Base-by-base conservation (phyloP, 2,113 vertebrate species). In the Apaloderma vittatum region DNA sequence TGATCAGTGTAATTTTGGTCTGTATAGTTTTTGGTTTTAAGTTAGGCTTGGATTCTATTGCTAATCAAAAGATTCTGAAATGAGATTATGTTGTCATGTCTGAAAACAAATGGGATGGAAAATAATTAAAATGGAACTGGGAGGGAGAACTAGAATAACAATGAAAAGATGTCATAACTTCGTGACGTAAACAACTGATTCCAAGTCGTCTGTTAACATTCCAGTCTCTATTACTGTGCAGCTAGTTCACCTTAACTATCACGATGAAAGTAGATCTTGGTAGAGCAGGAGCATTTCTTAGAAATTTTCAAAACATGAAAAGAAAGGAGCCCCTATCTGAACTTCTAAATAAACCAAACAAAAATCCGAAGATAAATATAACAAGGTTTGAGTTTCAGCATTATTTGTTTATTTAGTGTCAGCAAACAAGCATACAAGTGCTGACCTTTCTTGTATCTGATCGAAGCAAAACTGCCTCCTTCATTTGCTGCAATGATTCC, bases 341-440 rank as follows among this genome's bases (percentile, higher is more conserved):
- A 24, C 10, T 90, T 82, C 3, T 2, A 70, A 49, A 65, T 57
- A 23, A 78, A 75, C 9, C 1, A 72, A 78, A 34, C 4, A 32
- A 2, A 37, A 75, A 32, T 54, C 7, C 45, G 73, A 61, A 79
- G 15, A 37, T 20, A 73, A 76, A 55, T 17, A 22, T 4, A 70
- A 24, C 19, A 40, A 67, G 3, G 5, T 30, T 51, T 55, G 24
- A 26, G 13, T 26, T 81, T 62, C 13, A 32, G 22, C 13, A 6
- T 36, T 55, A 13, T 18, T 36, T 54, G 18, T 48, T 67, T 88
- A 11, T 67, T 71, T 37, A 52, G 12, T n/a, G 12, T 40, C 6
- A 75, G 26, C 11, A n/a, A 18, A 29, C 2, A 61, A 17, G 55
- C 7, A 65, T 13, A 11, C 0, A 1, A 73, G 5, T 1, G 0